Evolutionary conservation across 35 echinoderm and acorn worm genomes (phyloP).

Genomic region (Hemicentrotus pulcherrimus): DNA sequence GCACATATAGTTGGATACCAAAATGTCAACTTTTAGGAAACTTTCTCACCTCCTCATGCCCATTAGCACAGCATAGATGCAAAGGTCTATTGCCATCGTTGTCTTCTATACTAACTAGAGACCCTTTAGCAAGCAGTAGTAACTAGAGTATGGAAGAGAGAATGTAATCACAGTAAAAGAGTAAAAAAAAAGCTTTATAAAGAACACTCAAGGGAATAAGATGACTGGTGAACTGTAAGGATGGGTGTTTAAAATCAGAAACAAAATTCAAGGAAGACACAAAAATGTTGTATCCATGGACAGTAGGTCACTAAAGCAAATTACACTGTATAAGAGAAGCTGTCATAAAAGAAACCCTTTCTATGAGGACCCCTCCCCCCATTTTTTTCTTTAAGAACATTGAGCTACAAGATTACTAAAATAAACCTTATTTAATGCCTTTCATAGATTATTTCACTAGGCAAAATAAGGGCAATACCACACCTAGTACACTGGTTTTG

Average conservation of each 20-base stretch:
- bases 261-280: neutral
- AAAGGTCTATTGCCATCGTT: slow-evolving; percentile 97
- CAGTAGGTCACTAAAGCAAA: neutral
- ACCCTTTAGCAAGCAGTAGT: slow-evolving; percentile 77
- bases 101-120: slow-evolving; percentile 77
- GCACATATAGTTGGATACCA: neutral
- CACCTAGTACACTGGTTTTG: too few species aligned
- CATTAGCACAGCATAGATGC: slow-evolving; percentile 94
- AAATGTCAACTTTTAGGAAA: neutral
- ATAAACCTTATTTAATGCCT: too few species aligned
- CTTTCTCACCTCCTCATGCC: slow-evolving; percentile 92
- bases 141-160: slow-evolving; percentile 60
- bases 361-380: neutral
- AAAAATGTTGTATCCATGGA: neutral
- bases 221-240: too few species aligned
- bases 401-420: neutral
- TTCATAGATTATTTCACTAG: too few species aligned
- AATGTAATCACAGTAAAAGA: too few species aligned
- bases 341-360: neutral
- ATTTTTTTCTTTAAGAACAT: neutral
- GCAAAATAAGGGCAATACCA: too few species aligned
- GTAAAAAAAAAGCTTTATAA: too few species aligned
- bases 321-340: neutral
- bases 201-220: neutral
- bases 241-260: too few species aligned